Conservation (phyloP, 2,797 vertebrate species). For the Centroberyx gerrardi region DNA sequence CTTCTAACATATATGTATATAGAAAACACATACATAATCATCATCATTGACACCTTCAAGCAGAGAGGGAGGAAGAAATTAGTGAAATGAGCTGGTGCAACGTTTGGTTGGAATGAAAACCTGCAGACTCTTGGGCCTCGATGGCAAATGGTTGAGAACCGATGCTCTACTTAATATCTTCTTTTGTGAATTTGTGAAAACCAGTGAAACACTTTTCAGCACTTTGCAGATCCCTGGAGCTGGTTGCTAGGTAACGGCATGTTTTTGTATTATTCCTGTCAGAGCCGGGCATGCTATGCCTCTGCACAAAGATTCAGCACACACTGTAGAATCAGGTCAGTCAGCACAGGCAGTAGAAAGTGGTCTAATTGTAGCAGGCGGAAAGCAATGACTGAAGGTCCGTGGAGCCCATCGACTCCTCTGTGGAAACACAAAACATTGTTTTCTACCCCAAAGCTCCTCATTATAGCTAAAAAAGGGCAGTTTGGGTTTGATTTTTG, state of each 20-base stretch:
- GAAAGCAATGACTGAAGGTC: neutral
- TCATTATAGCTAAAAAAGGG: neutral
- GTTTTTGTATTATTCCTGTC: neutral
- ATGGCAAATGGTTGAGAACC: no score
- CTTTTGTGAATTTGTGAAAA: neutral
- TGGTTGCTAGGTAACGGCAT: constrained; percentile 56
- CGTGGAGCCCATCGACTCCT: neutral
- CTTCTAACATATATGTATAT: no score
- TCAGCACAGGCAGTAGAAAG: constrained; percentile 9
- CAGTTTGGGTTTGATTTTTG: neutral
- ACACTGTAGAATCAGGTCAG: constrained; percentile 31
- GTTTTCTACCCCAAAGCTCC: neutral
- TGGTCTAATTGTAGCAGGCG: neutral
- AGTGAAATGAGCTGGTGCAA: no score
- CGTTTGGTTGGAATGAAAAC: no score
- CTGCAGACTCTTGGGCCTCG: no score
- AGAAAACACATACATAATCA: no score
- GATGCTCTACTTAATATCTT: neutral
- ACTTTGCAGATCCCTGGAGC: constrained; percentile 6
- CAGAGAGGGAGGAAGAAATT: no score
- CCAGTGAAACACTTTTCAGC: neutral
- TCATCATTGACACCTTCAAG: no score
- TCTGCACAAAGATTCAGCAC: constrained; percentile 16
- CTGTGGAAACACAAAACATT: neutral
- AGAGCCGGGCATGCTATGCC: constrained; percentile 4